These are phyloP conservation scores for Adela reaumurella DNA, from an alignment of 2,888 invertebrate species.

Conservation along the genomic window DNA sequence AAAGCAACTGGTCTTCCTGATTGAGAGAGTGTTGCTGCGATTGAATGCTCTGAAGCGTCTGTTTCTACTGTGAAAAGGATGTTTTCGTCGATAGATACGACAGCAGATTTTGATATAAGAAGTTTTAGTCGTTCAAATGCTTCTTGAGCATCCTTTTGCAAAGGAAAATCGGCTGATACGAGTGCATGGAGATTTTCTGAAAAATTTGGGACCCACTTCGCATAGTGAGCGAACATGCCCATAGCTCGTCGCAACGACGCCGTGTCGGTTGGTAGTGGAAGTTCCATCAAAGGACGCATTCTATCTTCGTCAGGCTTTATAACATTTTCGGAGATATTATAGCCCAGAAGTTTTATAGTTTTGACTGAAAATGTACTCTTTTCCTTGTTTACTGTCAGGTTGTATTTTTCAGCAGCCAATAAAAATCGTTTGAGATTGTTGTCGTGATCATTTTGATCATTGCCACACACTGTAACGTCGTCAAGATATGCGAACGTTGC, in stretches of 20 bases:
- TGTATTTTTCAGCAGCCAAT: no score
- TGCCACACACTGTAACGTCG: no score
- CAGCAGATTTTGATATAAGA: slow-evolving; percentile 2
- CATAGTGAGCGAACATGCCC: background rate
- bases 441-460: no score
- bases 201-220: slow-evolving; percentile 2
- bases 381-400: no score
- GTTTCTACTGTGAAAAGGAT: slow-evolving; percentile 5
- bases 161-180: background rate
- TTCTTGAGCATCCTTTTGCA: background rate
- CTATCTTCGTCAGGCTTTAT: background rate
- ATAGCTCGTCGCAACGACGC: background rate
- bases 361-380: no score
- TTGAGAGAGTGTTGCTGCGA: background rate
- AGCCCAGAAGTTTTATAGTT: background rate
- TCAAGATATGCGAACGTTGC: no score
- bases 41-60: slow-evolving; percentile 3
- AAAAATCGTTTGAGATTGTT: no score
- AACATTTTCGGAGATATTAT: background rate
- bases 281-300: no score
- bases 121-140: slow-evolving; percentile 2
- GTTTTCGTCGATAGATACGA: slow-evolving; percentile 3
- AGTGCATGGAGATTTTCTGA: slow-evolving; percentile 1
- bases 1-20: background rate
- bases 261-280: no score